These are phyloP conservation scores for Cyrtonyx montezumae DNA, from an alignment of 2,113 vertebrate species.

Conservation along the genomic window DNA sequence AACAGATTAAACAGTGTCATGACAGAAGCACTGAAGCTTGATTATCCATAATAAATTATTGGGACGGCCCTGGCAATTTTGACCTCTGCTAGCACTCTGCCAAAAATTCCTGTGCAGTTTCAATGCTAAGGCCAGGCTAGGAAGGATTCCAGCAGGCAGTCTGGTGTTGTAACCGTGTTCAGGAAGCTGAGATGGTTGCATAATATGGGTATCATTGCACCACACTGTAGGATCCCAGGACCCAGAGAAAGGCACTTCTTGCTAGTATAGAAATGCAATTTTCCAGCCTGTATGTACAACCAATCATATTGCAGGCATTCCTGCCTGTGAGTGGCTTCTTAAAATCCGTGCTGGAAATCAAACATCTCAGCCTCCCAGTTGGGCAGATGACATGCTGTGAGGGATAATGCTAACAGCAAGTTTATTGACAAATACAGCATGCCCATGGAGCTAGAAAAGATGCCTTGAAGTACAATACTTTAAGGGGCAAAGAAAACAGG, in stretches of 20 bases:
- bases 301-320: background rate
- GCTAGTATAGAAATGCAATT: background rate
- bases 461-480: background rate
- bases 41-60: background rate
- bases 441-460: background rate
- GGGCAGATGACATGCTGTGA: too few species aligned
- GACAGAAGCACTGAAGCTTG: background rate
- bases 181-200: background rate
- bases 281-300: background rate
- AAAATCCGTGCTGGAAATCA: background rate
- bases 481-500: background rate
- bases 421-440: accelerated
- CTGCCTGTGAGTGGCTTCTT: background rate
- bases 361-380: background rate
- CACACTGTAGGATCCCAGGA: background rate
- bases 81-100: background rate
- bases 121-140: background rate
- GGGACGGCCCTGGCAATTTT: background rate
- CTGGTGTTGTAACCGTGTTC: background rate
- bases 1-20: background rate
- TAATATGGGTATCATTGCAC: background rate
- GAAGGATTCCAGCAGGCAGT: background rate
- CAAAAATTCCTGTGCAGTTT: background rate
- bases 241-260: background rate
- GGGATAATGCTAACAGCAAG: background rate